A percentile compares a stretch with the other conserved stretches of the same genome.
Evolutionary conservation across 2,888 invertebrate genomes (phyloP).

Genomic region (Drosophila subquinaria): DNA sequence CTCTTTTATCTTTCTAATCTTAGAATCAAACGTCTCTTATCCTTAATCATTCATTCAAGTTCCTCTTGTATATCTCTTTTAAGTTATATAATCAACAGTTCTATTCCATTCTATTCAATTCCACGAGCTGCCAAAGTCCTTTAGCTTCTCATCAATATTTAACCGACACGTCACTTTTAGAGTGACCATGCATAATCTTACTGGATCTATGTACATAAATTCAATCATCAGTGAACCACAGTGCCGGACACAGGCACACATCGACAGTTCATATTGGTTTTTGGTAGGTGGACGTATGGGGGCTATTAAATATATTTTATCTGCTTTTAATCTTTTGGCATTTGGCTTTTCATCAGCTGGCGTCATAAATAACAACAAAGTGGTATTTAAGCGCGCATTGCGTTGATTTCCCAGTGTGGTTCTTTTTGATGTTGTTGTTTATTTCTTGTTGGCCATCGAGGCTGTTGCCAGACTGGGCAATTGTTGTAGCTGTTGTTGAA

Average conservation of each 20-base stretch:
- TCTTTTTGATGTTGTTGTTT: slow-evolving; percentile 20
- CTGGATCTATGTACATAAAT: background rate
- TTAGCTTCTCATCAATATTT: no score
- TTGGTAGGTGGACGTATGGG: slow-evolving; percentile 33
- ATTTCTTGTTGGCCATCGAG: slow-evolving; percentile 11
- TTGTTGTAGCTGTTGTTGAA: slow-evolving; percentile 34
- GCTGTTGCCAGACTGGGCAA: slow-evolving; percentile 17
- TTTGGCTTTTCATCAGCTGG: slow-evolving; percentile 80
- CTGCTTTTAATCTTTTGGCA: slow-evolving; percentile 77
- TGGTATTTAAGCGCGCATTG: slow-evolving; percentile 65
- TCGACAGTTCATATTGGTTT: slow-evolving; percentile 33
- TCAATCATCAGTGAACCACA: slow-evolving; percentile 19
- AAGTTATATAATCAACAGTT: no score
- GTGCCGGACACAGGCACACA: slow-evolving; percentile 18
- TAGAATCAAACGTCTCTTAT: no score
- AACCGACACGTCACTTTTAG: background rate
- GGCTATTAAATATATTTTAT: slow-evolving; percentile 82
- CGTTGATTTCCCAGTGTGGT: slow-evolving; percentile 47
- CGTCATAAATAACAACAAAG: slow-evolving; percentile 82
- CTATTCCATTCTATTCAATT: no score
- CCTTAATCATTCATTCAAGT: no score
- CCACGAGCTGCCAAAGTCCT: no score
- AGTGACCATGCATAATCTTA: background rate
- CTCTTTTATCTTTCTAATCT: no score
- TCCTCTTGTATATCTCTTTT: no score